Percentiles rank a stretch among this genome's conserved stretches.
phyloP scores from a whole-genome alignment of 53 echinoderm and acorn worm species.

The Luidia sarsii region DNA sequence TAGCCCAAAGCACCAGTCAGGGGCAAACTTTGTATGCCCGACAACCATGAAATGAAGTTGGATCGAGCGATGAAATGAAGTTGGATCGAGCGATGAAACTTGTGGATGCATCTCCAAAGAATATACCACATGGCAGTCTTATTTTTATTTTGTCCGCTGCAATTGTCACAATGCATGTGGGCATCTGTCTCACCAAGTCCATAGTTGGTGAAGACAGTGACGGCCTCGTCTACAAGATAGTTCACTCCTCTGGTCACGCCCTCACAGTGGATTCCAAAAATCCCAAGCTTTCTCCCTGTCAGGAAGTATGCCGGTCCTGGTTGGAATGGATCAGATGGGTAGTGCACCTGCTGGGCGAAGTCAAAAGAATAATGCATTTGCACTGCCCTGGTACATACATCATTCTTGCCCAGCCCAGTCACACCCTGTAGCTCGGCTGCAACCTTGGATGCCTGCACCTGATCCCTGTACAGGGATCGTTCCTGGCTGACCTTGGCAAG shows the following conservation, averaged over 20 bases:
- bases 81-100: background rate
- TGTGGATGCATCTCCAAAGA: constrained; percentile 12
- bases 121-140: constrained; percentile 31
- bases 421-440: background rate
- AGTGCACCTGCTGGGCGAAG: constrained; percentile 68
- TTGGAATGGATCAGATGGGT: constrained; percentile 54
- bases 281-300: constrained; percentile 41
- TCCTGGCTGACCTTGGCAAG: background rate
- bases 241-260: constrained; percentile 15
- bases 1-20: constrained; percentile 25
- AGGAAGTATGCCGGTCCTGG: constrained; percentile 65
- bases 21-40: constrained; percentile 58
- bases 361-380: constrained; percentile 66
- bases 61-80: constrained; percentile 44
- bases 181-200: background rate
- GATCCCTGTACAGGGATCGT: background rate
- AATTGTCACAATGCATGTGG: background rate
- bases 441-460: background rate
- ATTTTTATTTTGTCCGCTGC: constrained; percentile 37
- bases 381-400: background rate
- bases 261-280: constrained; percentile 48
- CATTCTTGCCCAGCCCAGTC: background rate
- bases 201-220: background rate
- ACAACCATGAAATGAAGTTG: constrained; percentile 43
- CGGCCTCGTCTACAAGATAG: background rate